phyloP scores from a whole-genome alignment of 2,888 invertebrate species.

The Caenorhabditis sp. region DNA sequence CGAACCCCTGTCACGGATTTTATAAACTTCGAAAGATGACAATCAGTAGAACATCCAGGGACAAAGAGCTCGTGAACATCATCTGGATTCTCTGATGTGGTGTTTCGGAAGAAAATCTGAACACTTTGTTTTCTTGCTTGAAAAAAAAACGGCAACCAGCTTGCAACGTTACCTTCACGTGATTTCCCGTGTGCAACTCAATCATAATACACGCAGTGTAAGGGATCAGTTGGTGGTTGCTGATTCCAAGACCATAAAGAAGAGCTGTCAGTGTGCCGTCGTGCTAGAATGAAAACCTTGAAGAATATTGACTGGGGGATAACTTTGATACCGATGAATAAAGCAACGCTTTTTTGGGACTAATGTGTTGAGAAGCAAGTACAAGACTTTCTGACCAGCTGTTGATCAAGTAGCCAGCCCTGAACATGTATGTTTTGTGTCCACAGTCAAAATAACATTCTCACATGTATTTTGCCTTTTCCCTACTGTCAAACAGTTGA shows the following conservation, averaged over 20 bases:
- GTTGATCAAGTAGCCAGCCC: constrained; percentile 62
- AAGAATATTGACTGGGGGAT: not conserved
- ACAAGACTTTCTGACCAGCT: constrained; percentile 53
- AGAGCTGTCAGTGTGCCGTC: constrained; percentile 60
- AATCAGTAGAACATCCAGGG: constrained; percentile 52
- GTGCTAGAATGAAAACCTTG: constrained; percentile 31
- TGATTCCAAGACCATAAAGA: constrained; percentile 61
- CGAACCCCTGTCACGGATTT: constrained; percentile 47
- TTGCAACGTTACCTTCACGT: constrained; percentile 47
- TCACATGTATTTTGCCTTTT: constrained; percentile 64
- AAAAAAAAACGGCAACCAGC: too few species aligned
- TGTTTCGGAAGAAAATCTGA: constrained; percentile 60
- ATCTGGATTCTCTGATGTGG: constrained; percentile 58
- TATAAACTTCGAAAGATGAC: constrained; percentile 56
- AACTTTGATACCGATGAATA: constrained; percentile 53
- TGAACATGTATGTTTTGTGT: constrained; percentile 14
- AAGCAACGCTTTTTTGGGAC: constrained; percentile 49
- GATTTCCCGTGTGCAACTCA: constrained; percentile 60
- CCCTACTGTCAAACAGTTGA: constrained; percentile 55
- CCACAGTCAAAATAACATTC: too few species aligned
- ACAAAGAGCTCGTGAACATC: constrained; percentile 58
- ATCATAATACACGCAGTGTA: constrained; percentile 66
- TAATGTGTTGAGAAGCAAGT: constrained; percentile 33
- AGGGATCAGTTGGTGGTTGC: constrained; percentile 62
- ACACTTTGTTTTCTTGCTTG: too few species aligned